phyloP scores from a whole-genome alignment of 2,113 vertebrate species.

The Shinisaurus crocodilurus region DNA sequence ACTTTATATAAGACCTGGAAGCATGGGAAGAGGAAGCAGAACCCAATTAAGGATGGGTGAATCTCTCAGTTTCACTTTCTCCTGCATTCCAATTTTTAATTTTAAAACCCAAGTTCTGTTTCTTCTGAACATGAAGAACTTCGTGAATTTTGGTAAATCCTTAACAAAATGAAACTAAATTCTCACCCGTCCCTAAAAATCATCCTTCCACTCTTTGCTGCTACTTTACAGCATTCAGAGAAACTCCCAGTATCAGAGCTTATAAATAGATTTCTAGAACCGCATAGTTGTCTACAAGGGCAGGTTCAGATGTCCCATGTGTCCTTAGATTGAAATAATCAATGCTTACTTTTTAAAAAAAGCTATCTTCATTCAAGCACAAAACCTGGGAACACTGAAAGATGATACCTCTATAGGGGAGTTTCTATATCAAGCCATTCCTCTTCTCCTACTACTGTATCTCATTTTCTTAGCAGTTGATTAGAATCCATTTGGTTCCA shows the following conservation, averaged over 20 bases:
- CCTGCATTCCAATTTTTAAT: too few species aligned
- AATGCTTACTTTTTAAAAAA: constrained; percentile 11
- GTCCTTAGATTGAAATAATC: constrained; percentile 34
- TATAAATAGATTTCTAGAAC: neutral
- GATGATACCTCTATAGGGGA: constrained; percentile 55
- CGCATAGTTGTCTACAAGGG: neutral
- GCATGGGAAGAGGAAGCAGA: neutral
- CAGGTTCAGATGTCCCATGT: neutral
- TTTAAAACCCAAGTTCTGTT: too few species aligned
- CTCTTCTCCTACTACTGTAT: constrained; percentile 28
- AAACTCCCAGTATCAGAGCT: neutral
- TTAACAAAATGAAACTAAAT: too few species aligned
- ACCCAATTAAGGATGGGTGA: neutral
- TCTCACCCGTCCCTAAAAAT: too few species aligned
- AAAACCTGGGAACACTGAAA: constrained; percentile 29
- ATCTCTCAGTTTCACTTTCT: too few species aligned
- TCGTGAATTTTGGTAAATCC: too few species aligned
- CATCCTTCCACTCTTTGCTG: neutral
- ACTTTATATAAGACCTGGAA: neutral
- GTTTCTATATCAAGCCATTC: constrained; percentile 51
- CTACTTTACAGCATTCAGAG: neutral
- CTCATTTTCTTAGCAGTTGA: constrained; percentile 67
- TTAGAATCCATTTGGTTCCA: constrained; percentile 65
- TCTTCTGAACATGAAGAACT: too few species aligned
- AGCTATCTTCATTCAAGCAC: constrained; percentile 54